Evolutionary conservation across 2,113 vertebrate genomes (phyloP).

Genomic region (Ophthalmolycus amberensis): DNA sequence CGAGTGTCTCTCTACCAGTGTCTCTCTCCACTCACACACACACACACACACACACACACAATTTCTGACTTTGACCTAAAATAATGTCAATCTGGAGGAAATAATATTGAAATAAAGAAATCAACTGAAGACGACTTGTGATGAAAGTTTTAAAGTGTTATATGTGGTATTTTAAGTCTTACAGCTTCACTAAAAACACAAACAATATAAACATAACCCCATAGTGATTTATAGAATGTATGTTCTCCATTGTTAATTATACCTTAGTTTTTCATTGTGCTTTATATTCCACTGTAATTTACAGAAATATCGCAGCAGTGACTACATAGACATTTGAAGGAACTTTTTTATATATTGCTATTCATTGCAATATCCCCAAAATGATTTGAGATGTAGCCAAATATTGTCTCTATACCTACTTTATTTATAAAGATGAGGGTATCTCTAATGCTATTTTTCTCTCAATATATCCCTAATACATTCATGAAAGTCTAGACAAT

Average conservation of each 20-base stretch:
- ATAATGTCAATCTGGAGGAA: not conserved
- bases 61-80: not conserved
- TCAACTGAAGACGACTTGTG: not conserved
- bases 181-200: not conserved
- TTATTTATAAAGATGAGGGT: not conserved
- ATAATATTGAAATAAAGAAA: not conserved
- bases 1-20: constrained; percentile 6
- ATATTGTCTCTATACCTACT: not conserved
- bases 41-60: no score
- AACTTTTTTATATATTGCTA: not conserved
- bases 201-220: not conserved
- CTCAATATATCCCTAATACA: not conserved
- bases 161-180: not conserved
- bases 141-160: not conserved
- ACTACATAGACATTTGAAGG: not conserved
- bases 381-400: not conserved
- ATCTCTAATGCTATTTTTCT: not conserved
- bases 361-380: not conserved
- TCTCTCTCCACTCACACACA: constrained; percentile 1
- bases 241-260: not conserved
- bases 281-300: not conserved
- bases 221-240: not conserved
- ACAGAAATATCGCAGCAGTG: not conserved
- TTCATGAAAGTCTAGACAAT: not conserved
- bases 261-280: not conserved